Conservation (phyloP, 2,113 vertebrate genomes). For the Odocoileus hemionus region DNA sequence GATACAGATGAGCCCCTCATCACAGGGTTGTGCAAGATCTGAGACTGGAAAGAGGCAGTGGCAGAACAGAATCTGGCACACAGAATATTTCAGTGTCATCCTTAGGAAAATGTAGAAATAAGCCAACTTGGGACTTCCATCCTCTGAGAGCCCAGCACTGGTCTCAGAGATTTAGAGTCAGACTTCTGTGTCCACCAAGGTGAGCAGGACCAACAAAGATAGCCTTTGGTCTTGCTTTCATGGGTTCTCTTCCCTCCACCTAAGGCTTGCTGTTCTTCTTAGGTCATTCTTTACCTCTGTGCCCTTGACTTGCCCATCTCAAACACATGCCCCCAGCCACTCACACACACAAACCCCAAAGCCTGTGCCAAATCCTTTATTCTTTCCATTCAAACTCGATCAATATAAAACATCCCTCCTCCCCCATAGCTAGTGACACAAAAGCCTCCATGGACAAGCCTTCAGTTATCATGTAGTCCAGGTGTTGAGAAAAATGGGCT, state of each 20-base stretch:
- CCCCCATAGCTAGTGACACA: neutral
- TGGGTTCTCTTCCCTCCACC: neutral
- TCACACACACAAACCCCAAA: neutral
- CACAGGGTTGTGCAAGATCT: neutral
- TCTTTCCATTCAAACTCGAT: neutral
- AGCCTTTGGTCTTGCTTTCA: neutral
- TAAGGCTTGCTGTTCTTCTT: neutral
- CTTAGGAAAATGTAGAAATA: neutral
- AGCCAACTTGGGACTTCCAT: neutral
- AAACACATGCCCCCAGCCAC: neutral
- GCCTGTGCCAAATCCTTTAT: neutral
- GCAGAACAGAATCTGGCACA: neutral
- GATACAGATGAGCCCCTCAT: neutral
- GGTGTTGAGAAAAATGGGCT: neutral
- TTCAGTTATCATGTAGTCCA: neutral
- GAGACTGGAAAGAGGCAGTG: neutral
- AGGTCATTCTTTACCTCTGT: neutral
- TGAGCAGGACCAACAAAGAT: neutral
- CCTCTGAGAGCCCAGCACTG: neutral
- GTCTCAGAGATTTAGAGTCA: neutral
- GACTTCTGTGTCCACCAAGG: neutral
- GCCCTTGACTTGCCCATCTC: neutral
- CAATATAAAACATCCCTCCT: neutral
- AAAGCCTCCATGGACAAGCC: neutral
- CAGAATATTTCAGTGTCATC: neutral